phyloP scores from a whole-genome alignment of 2,113 vertebrate genomes.

The Semnornis frantzii region DNA sequence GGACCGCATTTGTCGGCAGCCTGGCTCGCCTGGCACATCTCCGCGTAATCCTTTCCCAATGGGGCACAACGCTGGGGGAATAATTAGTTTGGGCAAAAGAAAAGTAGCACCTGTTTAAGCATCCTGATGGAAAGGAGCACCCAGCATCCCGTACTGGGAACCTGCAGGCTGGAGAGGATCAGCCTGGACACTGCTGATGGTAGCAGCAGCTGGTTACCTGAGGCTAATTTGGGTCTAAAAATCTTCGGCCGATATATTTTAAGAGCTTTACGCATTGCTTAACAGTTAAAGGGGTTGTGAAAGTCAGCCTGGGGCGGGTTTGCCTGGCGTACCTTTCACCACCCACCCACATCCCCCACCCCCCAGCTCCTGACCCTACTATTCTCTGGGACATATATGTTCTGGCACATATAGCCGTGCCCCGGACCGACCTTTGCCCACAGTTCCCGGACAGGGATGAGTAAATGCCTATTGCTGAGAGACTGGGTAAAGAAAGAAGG shows the following conservation, averaged over 20 bases:
- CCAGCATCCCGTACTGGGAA: background rate
- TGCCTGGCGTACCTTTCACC: background rate
- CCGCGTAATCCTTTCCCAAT: conserved; percentile 54
- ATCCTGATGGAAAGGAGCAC: background rate
- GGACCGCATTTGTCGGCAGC: conserved; percentile 19
- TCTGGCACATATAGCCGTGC: background rate
- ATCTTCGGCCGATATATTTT: background rate
- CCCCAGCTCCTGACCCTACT: background rate
- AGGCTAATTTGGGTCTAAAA: background rate
- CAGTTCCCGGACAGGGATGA: rapidly evolving
- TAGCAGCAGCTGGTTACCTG: background rate
- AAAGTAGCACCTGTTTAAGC: conserved; percentile 65
- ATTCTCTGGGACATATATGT: background rate
- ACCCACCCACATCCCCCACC: too few species aligned
- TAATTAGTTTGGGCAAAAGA: conserved; percentile 1
- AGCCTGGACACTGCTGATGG: background rate
- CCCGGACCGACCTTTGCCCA: background rate
- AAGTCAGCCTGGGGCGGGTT: background rate
- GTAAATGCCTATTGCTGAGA: background rate
- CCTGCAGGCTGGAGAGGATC: background rate
- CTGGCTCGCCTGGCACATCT: conserved; percentile 31
- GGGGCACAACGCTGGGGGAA: background rate
- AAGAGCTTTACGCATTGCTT: conserved; percentile 28
- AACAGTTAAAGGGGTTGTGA: background rate
- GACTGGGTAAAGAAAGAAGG: background rate